Base-by-base conservation (phyloP, 37 sponge, comb jelly and placozoan genomes). In the Mnemiopsis leidyi region DNA sequence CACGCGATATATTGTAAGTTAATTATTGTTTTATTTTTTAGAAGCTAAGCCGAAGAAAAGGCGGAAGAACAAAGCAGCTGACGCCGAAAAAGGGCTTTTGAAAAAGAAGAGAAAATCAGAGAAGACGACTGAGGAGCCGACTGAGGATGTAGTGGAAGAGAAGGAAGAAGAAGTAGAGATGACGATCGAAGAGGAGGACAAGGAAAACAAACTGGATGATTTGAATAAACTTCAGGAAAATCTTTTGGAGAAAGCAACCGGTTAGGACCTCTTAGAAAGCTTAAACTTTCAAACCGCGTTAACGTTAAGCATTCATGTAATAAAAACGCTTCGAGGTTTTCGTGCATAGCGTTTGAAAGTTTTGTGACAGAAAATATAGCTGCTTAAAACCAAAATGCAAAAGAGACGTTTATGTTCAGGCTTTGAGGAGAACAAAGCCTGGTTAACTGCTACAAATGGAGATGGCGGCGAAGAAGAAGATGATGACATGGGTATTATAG, bases 241-340 rank as follows among this genome's bases (percentile, higher is more conserved):
- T 40, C 90, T 85, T 85, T 30, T 85, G 24, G 90, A 85, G 48
- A 85, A 85, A 38, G 35, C 90, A 23, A 85, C 90, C 1, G 90
- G 90, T 85, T 71, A 29, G 25, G 75, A 13, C 13, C 61, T 48
- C 13, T 48, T 48, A 48, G 61, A 18, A 48, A n/a, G n/a, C n/a
- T n/a, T n/a, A n/a, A n/a, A n/a, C n/a, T n/a, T n/a, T n/a, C n/a
- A n/a, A n/a, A n/a, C n/a, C n/a, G n/a, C n/a, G n/a, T n/a, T n/a
- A n/a, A n/a, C n/a, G n/a, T n/a, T n/a, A n/a, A n/a, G n/a, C n/a
- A n/a, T n/a, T n/a, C n/a, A n/a, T n/a, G n/a, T n/a, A n/a, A n/a
- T n/a, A n/a, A n/a, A n/a, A n/a, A n/a, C n/a, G n/a, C n/a, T n/a
- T n/a, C n/a, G n/a, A n/a, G n/a, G n/a, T n/a, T n/a, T n/a, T n/a